Evolutionary conservation across 1,140 invertebrate species (phyloP), one percentile per base, ranked within the genome.

Genomic region (Oppia nitens): DNA sequence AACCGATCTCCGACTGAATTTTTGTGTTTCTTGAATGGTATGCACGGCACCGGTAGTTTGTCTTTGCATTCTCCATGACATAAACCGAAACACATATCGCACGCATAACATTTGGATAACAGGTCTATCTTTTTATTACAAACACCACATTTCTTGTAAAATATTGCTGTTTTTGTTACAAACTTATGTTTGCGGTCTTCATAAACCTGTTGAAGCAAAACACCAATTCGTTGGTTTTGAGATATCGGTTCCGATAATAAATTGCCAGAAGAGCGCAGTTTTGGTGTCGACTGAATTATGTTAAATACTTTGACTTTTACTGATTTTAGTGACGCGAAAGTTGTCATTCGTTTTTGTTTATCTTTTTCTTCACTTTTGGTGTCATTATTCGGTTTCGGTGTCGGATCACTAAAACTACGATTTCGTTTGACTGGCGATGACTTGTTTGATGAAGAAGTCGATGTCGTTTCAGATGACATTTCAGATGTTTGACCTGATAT

Each of bases 1-100:
- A 23, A 12, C 2, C 53, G 26, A 29, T 21, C 53, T 21, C n/a
- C 17, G 1, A 9, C 11, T 6, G 25, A 21, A 2, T 47, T 25
- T 51, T 57, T 53, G 1, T 21, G 50, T 6, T 24, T 24, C 60
- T 17, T 12, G 77, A 77, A 50, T 57, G 83, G 79, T 53, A 87
- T 74, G 71, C 87, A 92, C 1, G 87, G 87, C 62, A 89, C 69
- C 21, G 87, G 84, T 24, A 87, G 75, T 62, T 81, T 73, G 63
- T 83, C 79, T 72, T 82, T 84, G 68, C 87, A 92, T 67, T 86
- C 82, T 4, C 76, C 68, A 71, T 92, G 87, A 65, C 82, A 79
- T 47, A 79, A 77, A 29, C 82, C 79, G 61, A 80, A 77, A 67
- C 87, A 93, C 64, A 84, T 81, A 68, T 76, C 74, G 68, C 87